These are phyloP conservation scores for Pavo muticus DNA, from an alignment of 2,113 vertebrate genomes.

Conservation along the genomic window DNA sequence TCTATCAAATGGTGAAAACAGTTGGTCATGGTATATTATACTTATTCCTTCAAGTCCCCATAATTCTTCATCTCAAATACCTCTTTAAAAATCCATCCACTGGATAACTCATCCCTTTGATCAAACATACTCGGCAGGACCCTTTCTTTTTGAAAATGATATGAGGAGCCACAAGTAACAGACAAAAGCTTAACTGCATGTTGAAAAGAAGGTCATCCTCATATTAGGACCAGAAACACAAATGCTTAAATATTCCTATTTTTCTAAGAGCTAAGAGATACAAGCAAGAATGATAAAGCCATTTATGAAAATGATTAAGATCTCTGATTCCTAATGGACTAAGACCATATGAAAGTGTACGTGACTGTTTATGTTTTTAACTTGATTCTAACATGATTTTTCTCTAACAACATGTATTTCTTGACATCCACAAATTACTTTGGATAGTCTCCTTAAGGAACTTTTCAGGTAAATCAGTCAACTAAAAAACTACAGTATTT, in stretches of 20 bases:
- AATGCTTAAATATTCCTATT: background rate
- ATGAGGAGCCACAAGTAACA: background rate
- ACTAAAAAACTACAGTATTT: constrained; percentile 8
- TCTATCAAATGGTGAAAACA: background rate
- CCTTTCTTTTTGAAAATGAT: background rate
- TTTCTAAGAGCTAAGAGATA: background rate
- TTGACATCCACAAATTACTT: background rate
- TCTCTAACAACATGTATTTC: background rate
- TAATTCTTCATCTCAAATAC: background rate
- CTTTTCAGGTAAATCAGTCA: background rate
- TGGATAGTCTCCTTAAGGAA: background rate
- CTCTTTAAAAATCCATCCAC: background rate
- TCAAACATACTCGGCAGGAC: background rate
- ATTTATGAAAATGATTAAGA: background rate
- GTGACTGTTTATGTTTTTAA: background rate
- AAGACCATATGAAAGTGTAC: background rate
- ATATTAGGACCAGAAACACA: background rate
- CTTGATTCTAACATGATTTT: background rate
- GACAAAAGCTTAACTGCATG: background rate
- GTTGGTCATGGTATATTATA: background rate
- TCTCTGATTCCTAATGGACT: background rate
- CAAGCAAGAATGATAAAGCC: background rate
- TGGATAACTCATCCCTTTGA: background rate
- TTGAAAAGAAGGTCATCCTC: background rate
- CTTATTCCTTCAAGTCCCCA: background rate